Conservation (phyloP, 92 coral and sea anemone species). For the Zoanthus sociatus region DNA sequence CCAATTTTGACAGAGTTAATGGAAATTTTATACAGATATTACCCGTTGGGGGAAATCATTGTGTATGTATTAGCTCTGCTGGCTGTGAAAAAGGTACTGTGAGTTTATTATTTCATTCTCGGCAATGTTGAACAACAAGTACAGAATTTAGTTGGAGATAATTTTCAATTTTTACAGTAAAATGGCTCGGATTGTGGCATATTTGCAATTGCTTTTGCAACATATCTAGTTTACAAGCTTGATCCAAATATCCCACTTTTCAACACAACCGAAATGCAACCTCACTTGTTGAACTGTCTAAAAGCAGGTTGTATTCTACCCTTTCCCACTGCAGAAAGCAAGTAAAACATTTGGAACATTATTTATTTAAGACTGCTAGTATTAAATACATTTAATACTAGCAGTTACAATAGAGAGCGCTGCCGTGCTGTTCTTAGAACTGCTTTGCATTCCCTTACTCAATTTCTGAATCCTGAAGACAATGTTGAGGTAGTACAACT, state of each 20-base stretch:
- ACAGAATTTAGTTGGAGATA: not conserved
- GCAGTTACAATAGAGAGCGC: no score
- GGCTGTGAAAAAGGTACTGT: slow-evolving; percentile 59
- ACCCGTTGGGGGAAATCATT: slow-evolving; percentile 50
- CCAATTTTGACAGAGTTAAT: slow-evolving; percentile 59
- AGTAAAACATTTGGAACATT: no score
- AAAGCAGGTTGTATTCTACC: slow-evolving; percentile 37
- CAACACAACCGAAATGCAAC: slow-evolving; percentile 10
- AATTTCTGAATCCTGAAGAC: no score
- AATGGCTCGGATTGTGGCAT: slow-evolving; percentile 38
- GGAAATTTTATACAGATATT: slow-evolving; percentile 62
- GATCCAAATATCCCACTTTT: not conserved
- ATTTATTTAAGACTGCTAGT: no score
- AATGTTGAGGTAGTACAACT: no score
- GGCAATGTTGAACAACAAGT: not conserved
- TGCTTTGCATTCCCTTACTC: no score
- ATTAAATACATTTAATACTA: no score
- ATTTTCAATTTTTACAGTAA: not conserved
- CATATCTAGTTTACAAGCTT: slow-evolving; percentile 23
- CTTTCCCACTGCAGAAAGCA: slow-evolving; percentile 14
- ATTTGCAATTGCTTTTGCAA: slow-evolving; percentile 39
- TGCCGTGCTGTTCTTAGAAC: no score
- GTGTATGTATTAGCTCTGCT: slow-evolving; percentile 61
- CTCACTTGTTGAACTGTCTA: slow-evolving; percentile 40
- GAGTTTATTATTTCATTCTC: slow-evolving; percentile 10